Evolutionary conservation across 2,797 vertebrate genomes (phyloP).

Genomic region (Danio kyathit): DNA sequence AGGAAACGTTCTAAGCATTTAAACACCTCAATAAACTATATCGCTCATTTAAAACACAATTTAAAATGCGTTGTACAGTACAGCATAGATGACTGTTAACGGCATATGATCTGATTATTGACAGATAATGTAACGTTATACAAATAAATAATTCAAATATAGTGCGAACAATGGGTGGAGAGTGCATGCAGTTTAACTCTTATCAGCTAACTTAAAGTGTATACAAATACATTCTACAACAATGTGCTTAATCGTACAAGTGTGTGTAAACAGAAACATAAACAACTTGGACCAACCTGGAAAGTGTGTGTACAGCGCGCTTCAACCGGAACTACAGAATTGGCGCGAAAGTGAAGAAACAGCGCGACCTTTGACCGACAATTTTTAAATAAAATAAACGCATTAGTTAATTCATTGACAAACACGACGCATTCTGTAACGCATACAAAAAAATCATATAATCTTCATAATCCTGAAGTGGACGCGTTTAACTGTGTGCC

Average conservation of each 20-base stretch:
- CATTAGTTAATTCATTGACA: background rate
- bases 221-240: background rate
- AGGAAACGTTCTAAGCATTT: background rate
- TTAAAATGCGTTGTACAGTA: background rate
- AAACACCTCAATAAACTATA: too few species aligned
- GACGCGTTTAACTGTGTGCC: background rate
- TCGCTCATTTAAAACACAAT: background rate
- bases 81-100: too few species aligned
- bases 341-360: constrained; percentile 23
- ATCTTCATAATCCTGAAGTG: background rate
- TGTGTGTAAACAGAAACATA: background rate
- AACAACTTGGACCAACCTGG: constrained; percentile 7
- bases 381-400: background rate
- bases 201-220: background rate
- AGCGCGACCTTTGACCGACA: background rate
- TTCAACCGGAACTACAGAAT: constrained; percentile 39
- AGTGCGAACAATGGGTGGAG: background rate
- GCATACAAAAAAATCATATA: background rate
- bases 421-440: background rate
- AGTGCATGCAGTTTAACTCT: background rate
- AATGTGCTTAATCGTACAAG: background rate
- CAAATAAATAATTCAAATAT: background rate
- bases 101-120: background rate
- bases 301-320: background rate
- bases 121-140: background rate